A percentile compares a stretch with the other conserved stretches of the same genome.
Conservation (phyloP, 2,113 vertebrate genomes). For the Ellobius talpinus region DNA sequence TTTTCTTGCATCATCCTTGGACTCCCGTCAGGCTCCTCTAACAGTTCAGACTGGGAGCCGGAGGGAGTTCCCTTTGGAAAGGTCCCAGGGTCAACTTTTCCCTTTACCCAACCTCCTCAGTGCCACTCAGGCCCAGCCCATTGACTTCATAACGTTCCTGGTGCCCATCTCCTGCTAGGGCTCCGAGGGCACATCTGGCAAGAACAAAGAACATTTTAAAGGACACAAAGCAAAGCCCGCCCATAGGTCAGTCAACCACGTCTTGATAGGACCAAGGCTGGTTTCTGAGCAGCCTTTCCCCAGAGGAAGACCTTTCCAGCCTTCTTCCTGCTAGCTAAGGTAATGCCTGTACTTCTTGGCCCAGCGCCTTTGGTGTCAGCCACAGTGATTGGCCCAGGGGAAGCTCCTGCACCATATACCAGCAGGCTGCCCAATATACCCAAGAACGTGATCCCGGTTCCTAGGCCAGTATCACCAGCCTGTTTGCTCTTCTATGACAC, state of each 20-base stretch:
- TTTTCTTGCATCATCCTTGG: background rate
- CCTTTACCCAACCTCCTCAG: background rate
- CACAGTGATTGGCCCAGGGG: background rate
- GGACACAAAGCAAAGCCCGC: background rate
- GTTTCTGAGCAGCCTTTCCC: background rate
- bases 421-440: background rate
- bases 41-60: background rate
- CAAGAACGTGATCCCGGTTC: background rate
- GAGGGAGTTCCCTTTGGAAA: constrained; percentile 8
- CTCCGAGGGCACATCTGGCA: background rate
- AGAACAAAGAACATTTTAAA: constrained; percentile 20
- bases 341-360: background rate
- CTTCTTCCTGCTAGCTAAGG: background rate
- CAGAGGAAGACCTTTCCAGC: background rate
- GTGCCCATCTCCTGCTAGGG: background rate
- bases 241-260: background rate
- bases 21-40: background rate
- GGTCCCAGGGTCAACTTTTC: background rate
- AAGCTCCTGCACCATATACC: background rate
- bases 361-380: background rate
- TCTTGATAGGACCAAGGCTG: background rate
- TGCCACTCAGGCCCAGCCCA: background rate
- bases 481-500: background rate
- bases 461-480: too few species aligned
- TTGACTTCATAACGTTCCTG: background rate